Evolutionary conservation across 2,797 vertebrate genomes (phyloP).

Genomic region (Phrynocephalus vlangalii): DNA sequence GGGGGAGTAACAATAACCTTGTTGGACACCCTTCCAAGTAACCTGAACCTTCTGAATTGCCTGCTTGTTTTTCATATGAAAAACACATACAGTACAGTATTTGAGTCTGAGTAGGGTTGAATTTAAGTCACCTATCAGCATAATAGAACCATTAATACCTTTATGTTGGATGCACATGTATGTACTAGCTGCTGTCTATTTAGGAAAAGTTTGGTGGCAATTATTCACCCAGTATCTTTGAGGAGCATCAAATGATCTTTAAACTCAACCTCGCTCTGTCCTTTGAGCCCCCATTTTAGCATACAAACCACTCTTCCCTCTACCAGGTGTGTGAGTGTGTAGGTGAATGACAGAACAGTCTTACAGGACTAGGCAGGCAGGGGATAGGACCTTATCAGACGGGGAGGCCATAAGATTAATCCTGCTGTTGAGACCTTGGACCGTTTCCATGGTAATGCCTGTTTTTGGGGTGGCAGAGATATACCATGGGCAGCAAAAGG

Average conservation of each 20-base stretch:
- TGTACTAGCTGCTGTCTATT: neutral
- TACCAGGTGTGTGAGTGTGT: neutral
- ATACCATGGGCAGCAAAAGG: neutral
- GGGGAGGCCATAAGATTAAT: neutral
- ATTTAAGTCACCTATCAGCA: no score
- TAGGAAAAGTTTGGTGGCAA: neutral
- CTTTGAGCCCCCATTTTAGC: neutral
- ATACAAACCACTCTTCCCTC: neutral
- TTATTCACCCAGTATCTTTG: neutral
- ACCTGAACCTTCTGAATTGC: no score
- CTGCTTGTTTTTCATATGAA: no score
- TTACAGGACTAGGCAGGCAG: neutral
- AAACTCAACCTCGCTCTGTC: neutral
- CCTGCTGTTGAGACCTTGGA: neutral
- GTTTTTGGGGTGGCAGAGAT: neutral
- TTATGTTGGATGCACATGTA: neutral
- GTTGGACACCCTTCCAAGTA: no score
- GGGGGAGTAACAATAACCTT: no score
- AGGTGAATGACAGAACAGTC: neutral
- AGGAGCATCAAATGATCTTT: neutral
- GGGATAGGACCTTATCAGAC: neutral
- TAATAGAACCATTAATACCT: neutral
- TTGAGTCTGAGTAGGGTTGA: no score
- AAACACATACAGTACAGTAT: no score
- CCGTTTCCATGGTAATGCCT: constrained; percentile 9